phyloP scores from a whole-genome alignment of 2,888 invertebrate species.

The Hartigia nigra region DNA sequence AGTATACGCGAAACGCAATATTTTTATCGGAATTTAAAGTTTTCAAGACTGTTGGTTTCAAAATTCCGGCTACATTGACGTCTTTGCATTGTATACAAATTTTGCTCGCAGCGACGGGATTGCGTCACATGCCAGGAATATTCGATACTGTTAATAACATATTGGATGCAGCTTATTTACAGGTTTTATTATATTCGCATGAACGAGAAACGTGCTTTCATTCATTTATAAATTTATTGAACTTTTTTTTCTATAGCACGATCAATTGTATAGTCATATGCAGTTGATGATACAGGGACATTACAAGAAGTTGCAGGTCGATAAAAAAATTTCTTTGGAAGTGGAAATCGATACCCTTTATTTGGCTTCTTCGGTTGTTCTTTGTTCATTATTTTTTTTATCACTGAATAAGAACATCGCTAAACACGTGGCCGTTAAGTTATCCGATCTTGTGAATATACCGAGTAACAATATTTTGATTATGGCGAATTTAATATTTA shows the following conservation, averaged over 20 bases:
- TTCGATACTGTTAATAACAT: slow-evolving; percentile 34
- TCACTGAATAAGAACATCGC: slow-evolving; percentile 19
- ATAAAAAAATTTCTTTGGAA: slow-evolving; percentile 13
- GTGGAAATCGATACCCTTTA: slow-evolving; percentile 34
- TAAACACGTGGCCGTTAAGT: slow-evolving; percentile 18
- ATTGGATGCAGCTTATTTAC: slow-evolving; percentile 48
- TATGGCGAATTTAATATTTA: slow-evolving; percentile 32
- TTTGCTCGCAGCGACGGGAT: slow-evolving; percentile 36
- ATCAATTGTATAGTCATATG: slow-evolving; percentile 33
- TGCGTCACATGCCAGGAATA: slow-evolving; percentile 31
- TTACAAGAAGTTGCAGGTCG: neutral
- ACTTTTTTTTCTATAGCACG: slow-evolving; percentile 28
- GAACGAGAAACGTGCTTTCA: neutral
- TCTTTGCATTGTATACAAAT: slow-evolving; percentile 45
- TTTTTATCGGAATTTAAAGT: slow-evolving; percentile 49
- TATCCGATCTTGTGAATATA: slow-evolving; percentile 26
- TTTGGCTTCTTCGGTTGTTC: slow-evolving; percentile 36
- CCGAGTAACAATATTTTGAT: slow-evolving; percentile 22
- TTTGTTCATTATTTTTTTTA: slow-evolving; percentile 35
- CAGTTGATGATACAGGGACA: slow-evolving; percentile 24
- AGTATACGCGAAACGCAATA: slow-evolving; percentile 39
- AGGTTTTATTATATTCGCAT: slow-evolving; percentile 33
- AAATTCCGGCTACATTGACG: slow-evolving; percentile 37
- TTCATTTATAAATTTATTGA: neutral
- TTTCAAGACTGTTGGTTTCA: slow-evolving; percentile 46